These are phyloP conservation scores for Lepus townsendii DNA, from an alignment of 2,797 vertebrate genomes.

Conservation along the genomic window DNA sequence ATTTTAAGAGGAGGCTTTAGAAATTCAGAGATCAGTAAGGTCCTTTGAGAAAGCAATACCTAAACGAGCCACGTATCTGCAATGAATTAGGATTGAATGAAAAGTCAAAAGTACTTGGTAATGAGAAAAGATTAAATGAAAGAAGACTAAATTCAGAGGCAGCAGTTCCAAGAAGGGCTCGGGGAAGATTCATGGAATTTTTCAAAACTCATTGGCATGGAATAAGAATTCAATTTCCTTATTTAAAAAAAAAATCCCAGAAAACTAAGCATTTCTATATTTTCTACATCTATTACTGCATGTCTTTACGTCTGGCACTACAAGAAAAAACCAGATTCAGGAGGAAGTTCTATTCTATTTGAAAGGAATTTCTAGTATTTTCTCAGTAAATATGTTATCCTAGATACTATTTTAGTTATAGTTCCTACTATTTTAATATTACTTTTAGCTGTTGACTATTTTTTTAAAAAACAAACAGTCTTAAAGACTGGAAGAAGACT, in stretches of 20 bases:
- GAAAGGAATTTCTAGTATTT: conserved; percentile 2
- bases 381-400: not conserved
- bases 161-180: not conserved
- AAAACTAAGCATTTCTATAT: conserved; percentile 13
- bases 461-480: not conserved
- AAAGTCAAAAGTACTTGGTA: not conserved
- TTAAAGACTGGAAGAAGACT: too few relatives aligned
- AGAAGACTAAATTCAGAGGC: conserved; percentile 3
- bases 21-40: not conserved
- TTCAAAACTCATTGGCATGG: not conserved
- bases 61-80: conserved; percentile 11
- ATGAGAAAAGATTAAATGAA: not conserved
- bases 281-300: conserved; percentile 6
- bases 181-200: not conserved
- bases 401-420: not conserved
- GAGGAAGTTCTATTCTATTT: conserved; percentile 15
- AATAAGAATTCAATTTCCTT: not conserved
- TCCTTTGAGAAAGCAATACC: not conserved
- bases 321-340: not conserved
- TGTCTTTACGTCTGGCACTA: not conserved
- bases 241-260: not conserved
- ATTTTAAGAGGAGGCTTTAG: not conserved
- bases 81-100: not conserved
- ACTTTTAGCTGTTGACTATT: not conserved
- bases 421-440: not conserved